Conservation (phyloP, 2,888 invertebrate species). For the Epirrhoe tristata region DNA sequence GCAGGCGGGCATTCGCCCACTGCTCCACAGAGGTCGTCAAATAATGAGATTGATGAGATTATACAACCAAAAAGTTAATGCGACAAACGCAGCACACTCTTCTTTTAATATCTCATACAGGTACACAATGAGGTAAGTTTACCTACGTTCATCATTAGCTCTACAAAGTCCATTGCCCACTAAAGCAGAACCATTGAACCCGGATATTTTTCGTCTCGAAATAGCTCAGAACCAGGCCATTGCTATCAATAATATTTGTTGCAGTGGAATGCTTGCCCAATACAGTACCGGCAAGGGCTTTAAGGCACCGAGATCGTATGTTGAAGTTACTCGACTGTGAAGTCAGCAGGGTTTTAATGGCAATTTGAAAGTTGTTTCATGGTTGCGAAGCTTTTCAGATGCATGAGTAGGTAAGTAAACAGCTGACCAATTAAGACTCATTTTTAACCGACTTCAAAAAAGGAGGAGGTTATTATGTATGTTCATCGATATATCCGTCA, state of each 20-base stretch:
- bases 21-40: too few species aligned
- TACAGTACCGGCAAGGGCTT: constrained; percentile 24
- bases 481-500: too few species aligned
- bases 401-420: too few species aligned
- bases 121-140: neutral
- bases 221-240: constrained; percentile 28
- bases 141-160: neutral
- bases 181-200: constrained; percentile 24
- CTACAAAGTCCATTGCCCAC: constrained; percentile 14
- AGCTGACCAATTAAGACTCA: too few species aligned
- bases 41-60: neutral
- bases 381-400: too few species aligned
- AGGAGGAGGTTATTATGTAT: too few species aligned
- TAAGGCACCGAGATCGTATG: neutral
- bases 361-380: too few species aligned
- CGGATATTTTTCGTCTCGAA: constrained; percentile 37
- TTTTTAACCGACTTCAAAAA: too few species aligned
- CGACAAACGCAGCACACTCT: too few species aligned
- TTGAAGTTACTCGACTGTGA: neutral
- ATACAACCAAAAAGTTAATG: neutral
- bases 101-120: neutral
- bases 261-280: constrained; percentile 35
- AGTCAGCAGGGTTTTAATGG: too few species aligned
- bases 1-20: too few species aligned
- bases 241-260: constrained; percentile 30